Evolutionary conservation across 1,140 invertebrate species (phyloP), one percentile per base, ranked within the genome.

Genomic region (Danaus plexippus): DNA sequence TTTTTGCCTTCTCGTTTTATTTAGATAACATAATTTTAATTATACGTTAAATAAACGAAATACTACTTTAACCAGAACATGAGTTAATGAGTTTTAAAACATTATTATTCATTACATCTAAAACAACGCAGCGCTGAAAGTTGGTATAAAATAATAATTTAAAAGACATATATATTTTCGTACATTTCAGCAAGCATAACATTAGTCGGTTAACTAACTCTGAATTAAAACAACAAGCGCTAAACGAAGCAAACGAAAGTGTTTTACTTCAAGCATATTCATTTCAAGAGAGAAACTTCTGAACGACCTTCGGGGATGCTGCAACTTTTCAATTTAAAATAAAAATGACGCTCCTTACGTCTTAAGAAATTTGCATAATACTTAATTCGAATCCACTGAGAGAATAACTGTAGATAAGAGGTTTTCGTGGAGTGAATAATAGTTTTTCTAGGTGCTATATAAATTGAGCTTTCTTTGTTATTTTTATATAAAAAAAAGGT

Each of bases 361-460:
- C 71, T 77, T 60, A 69, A 68, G 66, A 71, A 77, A 82, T 82
- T 80, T 82, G 73, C 80, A 80, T 83, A 75, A 83, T 83, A 52
- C 58, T 54, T 60, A 58, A 61, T 55, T 56, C 42, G 61, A 46
- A 56, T 56, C 32, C 59, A 47, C 18, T 11, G 45, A 55, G 49
- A 56, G 22, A 32, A 32, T 32, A 32, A 32, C 22, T 32, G 22
- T 56, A 51, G 11, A 62, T 61, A 57, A 61, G 52, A 54, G 55
- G 59, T 12, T 45, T n/a, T 45, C 12, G 44, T 45, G 11, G 8
- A 45, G 44, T 45, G 44, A n/a, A 45, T 45, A 12, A 45, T 32
- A 32, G 22, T 32, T 32, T 32, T 32, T 32, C 22, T 32, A 32
- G 22, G 22, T 32, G 22, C 22, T 32, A 32, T 32, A 32, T 32